phyloP scores from a whole-genome alignment of 2,888 invertebrate species.

The Iphiclides podalirius region DNA sequence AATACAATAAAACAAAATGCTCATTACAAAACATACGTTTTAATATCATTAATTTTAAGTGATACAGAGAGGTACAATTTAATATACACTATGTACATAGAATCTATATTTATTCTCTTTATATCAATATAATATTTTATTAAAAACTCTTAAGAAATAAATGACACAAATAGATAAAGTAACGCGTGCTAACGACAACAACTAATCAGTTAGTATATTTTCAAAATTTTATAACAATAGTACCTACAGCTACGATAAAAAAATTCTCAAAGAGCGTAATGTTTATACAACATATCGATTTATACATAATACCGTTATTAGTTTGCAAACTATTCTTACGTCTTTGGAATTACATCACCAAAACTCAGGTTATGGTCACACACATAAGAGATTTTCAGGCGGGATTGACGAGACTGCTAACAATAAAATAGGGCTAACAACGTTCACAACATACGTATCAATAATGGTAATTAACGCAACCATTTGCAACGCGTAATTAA shows the following conservation, averaged over 20 bases:
- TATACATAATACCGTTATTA: slow-evolving; percentile 54
- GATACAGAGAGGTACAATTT: slow-evolving; percentile 57
- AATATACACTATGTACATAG: slow-evolving; percentile 70
- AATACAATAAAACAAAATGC: slow-evolving; percentile 11
- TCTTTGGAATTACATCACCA: slow-evolving; percentile 80
- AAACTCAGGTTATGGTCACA: slow-evolving; percentile 78
- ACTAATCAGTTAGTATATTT: slow-evolving; percentile 26
- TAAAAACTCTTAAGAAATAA: slow-evolving; percentile 29
- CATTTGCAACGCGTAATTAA: slow-evolving; percentile 12
- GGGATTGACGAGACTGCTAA: slow-evolving; percentile 57
- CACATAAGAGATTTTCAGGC: slow-evolving; percentile 61
- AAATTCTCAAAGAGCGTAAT: slow-evolving; percentile 27
- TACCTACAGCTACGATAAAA: slow-evolving; percentile 25
- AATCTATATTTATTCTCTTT: slow-evolving; percentile 35
- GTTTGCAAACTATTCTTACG: slow-evolving; percentile 72
- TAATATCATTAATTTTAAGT: slow-evolving; percentile 60
- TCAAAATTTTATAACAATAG: slow-evolving; percentile 28
- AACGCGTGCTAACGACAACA: slow-evolving; percentile 17
- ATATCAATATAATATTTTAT: slow-evolving; percentile 34
- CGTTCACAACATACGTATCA: slow-evolving; percentile 26
- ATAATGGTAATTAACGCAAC: slow-evolving; percentile 15
- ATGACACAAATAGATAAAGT: slow-evolving; percentile 24
- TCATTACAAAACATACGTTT: slow-evolving; percentile 53
- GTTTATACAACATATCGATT: slow-evolving; percentile 29
- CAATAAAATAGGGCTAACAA: slow-evolving; percentile 32